phyloP scores from a whole-genome alignment of 1,140 invertebrate genomes.

The Cotesia chilonis region DNA sequence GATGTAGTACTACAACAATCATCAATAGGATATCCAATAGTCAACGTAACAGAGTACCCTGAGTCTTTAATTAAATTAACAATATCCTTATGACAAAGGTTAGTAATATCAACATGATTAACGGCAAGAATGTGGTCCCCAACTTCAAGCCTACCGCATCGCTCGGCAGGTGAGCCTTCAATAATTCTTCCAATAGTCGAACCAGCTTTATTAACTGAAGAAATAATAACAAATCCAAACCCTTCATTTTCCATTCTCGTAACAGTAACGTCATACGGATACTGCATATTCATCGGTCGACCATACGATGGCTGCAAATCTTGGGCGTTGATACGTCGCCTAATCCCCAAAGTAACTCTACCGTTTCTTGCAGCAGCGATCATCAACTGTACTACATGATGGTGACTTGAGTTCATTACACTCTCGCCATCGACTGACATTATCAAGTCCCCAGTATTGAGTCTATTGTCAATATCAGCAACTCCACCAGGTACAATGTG shows the following conservation, averaged over 20 bases:
- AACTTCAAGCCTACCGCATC: conserved; percentile 88
- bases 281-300: conserved; percentile 61
- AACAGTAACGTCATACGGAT: conserved; percentile 87
- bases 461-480: conserved; percentile 85
- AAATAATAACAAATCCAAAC: conserved; percentile 99
- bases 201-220: conserved; percentile 91
- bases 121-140: conserved; percentile 97
- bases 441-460: conserved; percentile 90
- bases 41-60: conserved; percentile 88
- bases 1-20: conserved; percentile 63
- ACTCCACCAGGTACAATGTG: conserved; percentile 93
- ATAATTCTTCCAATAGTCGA: conserved; percentile 96
- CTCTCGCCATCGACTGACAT: conserved; percentile 85
- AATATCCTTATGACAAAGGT: conserved; percentile 94
- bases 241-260: conserved; percentile 92
- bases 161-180: conserved; percentile 93
- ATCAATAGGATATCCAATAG: conserved; percentile 79
- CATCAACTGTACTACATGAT: conserved; percentile 89
- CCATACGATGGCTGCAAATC: conserved; percentile 54
- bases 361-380: conserved; percentile 82
- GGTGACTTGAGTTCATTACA: conserved; percentile 88
- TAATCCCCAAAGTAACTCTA: conserved; percentile 77
- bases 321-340: conserved; percentile 68
- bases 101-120: conserved; percentile 90
- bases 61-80: conserved; percentile 95